Conservation (phyloP, 2,113 vertebrate genomes). For the Furnarius figulus region DNA sequence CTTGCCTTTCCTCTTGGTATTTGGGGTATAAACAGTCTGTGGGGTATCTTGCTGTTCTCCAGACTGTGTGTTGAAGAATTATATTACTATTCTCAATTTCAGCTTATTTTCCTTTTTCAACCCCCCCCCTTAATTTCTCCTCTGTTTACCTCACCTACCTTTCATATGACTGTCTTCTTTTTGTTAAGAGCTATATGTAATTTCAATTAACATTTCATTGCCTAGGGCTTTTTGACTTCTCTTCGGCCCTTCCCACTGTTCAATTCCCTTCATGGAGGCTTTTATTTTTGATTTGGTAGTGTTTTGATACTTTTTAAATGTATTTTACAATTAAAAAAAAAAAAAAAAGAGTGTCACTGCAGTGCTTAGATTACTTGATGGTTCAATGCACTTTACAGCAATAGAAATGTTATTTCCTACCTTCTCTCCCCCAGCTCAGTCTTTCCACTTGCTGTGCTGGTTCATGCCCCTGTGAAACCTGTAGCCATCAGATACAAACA, state of each 20-base stretch:
- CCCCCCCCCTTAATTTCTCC: neutral
- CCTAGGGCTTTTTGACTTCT: neutral
- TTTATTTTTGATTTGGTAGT: neutral
- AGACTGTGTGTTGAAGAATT: neutral
- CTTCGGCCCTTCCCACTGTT: neutral
- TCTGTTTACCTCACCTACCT: neutral
- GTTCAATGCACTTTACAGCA: neutral
- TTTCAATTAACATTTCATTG: neutral
- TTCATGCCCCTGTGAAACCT: neutral
- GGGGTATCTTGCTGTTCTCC: neutral
- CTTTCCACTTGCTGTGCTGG: neutral
- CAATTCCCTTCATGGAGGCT: neutral
- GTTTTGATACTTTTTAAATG: neutral
- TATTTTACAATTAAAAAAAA: too few relatives aligned
- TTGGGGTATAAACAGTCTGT: neutral
- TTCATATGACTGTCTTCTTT: neutral
- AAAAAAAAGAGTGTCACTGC: neutral
- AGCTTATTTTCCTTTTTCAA: neutral
- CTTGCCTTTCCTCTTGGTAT: neutral
- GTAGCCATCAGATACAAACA: neutral
- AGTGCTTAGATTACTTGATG: neutral
- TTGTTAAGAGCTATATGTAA: neutral
- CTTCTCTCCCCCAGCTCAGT: neutral
- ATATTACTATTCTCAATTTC: neutral
- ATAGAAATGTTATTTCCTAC: neutral